These are phyloP conservation scores for Lysandra coridon DNA, from an alignment of 2,888 invertebrate genomes.

Conservation along the genomic window DNA sequence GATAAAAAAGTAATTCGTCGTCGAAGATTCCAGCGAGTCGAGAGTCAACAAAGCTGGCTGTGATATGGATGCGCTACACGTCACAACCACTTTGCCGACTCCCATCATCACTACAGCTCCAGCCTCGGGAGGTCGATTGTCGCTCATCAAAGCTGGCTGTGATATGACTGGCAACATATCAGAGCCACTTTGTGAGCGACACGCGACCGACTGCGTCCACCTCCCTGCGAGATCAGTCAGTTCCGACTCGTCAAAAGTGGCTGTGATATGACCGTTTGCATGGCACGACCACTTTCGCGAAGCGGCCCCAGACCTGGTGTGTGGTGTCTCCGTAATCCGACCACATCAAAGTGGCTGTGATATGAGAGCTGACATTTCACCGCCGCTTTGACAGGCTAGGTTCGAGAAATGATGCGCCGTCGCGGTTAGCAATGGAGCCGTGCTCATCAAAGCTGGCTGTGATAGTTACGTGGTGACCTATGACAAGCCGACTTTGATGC, in stretches of 20 bases:
- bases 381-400: constrained; percentile 92
- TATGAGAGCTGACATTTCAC: constrained; percentile 90
- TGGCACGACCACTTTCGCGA: constrained; percentile 83
- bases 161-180: constrained; percentile 91
- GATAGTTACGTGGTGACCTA: constrained; percentile 88
- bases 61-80: constrained; percentile 89
- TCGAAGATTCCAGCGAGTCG: constrained; percentile 11
- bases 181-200: constrained; percentile 95
- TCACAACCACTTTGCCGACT: constrained; percentile 88
- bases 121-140: constrained; percentile 36
- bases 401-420: constrained; percentile 62
- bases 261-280: constrained; percentile 87
- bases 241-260: constrained; percentile 96
- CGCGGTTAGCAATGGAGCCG: constrained; percentile 72
- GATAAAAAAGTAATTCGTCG: background rate
- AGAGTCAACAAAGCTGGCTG: constrained; percentile 93
- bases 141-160: constrained; percentile 98
- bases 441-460: constrained; percentile 98
- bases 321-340: constrained; percentile 77
- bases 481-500: constrained; percentile 91
- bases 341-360: constrained; percentile 99
- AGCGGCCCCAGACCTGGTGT: constrained; percentile 64
- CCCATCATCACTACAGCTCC: constrained; percentile 36
- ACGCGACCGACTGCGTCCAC: constrained; percentile 48
- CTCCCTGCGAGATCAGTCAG: constrained; percentile 63